Percentiles rank a stretch among this genome's conserved stretches.
phyloP scores from a whole-genome alignment of 2,888 invertebrate genomes.

The Andrena camellia region DNA sequence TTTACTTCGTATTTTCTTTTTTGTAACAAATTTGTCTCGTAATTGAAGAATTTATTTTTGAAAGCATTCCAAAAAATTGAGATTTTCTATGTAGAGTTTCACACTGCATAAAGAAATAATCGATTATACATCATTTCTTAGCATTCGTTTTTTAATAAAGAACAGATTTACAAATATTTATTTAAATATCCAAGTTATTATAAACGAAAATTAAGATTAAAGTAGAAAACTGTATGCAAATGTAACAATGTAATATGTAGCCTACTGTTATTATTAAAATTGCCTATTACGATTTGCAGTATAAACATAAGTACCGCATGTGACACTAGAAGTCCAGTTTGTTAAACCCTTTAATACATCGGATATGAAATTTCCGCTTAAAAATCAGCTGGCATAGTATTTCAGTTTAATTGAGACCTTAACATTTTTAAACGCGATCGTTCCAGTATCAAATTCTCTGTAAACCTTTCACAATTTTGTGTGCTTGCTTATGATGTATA shows the following conservation, averaged over 20 bases:
- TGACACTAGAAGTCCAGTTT: constrained; percentile 2
- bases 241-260: constrained; percentile 26
- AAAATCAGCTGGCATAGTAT: not conserved
- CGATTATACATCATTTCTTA: not conserved
- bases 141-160: not conserved
- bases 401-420: not conserved
- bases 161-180: not conserved
- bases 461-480: not conserved
- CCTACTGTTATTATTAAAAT: constrained; percentile 3
- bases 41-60: not conserved
- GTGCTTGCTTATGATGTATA: not conserved
- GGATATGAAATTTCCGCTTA: not conserved
- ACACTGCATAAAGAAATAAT: not conserved
- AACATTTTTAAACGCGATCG: not conserved
- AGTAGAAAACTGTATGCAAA: constrained; percentile 42
- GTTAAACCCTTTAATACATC: not conserved
- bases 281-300: constrained; percentile 8
- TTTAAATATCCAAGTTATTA: constrained; percentile 35
- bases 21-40: not conserved
- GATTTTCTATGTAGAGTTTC: not conserved
- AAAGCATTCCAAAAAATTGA: not conserved
- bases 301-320: constrained; percentile 24
- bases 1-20: not conserved
- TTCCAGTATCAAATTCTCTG: not conserved
- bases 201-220: constrained; percentile 36